These are phyloP conservation scores for Capra hircus DNA, from an alignment of 2,113 vertebrate genomes.

Conservation along the genomic window DNA sequence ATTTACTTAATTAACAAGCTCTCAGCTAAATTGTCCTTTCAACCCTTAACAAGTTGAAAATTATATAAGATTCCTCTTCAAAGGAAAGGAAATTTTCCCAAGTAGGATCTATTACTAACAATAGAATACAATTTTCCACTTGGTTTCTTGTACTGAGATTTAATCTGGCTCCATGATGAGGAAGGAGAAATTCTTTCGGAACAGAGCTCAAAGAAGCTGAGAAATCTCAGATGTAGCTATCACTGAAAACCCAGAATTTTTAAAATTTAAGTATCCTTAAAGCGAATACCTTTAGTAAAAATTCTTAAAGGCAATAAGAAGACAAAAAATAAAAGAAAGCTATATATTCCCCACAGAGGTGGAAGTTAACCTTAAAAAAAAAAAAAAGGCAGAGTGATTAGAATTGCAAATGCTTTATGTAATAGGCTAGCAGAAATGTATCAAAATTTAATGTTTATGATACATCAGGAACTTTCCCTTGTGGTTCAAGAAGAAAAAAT, in stretches of 20 bases:
- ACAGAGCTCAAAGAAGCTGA: not conserved
- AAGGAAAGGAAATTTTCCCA: not conserved
- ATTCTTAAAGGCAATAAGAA: not conserved
- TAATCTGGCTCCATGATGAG: not conserved
- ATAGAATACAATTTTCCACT: not conserved
- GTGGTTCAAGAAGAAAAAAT: slow-evolving; percentile 20
- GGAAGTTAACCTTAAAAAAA: slow-evolving; percentile 10
- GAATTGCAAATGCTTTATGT: slow-evolving; percentile 3
- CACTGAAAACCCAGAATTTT: not conserved
- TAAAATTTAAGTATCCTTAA: not conserved
- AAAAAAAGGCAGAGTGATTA: not conserved
- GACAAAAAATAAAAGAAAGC: not conserved
- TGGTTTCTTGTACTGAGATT: not conserved
- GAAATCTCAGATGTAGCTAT: not conserved
- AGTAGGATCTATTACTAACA: not conserved
- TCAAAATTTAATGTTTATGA: slow-evolving; percentile 7
- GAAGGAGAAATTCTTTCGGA: not conserved
- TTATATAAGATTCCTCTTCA: slow-evolving; percentile 40
- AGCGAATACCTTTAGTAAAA: not conserved
- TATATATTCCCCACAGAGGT: not conserved
- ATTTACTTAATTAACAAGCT: slow-evolving; percentile 45
- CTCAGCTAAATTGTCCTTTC: slow-evolving; percentile 32
- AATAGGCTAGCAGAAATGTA: slow-evolving; percentile 10
- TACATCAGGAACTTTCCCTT: slow-evolving; percentile 24
- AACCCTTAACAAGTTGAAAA: slow-evolving; percentile 16